Percentiles rank a stretch among this genome's conserved stretches.
These are phyloP conservation scores for Lepisosteus oculatus DNA, from an alignment of 2,113 vertebrate genomes.

Conservation along the genomic window DNA sequence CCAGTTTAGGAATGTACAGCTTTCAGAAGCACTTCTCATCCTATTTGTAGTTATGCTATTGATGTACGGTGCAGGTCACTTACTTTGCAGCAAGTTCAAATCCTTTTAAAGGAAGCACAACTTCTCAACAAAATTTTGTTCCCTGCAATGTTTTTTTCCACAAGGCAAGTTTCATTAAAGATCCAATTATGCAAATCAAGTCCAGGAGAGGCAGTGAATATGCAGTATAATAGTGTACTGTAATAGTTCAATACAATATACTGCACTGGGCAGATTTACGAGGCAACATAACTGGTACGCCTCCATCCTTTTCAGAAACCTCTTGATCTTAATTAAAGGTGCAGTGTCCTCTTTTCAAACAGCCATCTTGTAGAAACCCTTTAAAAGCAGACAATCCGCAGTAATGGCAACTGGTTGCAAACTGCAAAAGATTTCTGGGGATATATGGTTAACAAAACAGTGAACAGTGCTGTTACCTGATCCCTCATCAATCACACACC, in stretches of 20 bases:
- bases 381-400: conserved; percentile 49
- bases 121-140: conserved; percentile 56
- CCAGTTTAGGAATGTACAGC: conserved; percentile 78
- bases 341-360: conserved; percentile 74
- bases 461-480: neutral
- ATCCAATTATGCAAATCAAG: conserved; percentile 95
- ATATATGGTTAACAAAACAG: neutral
- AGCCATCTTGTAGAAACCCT: conserved; percentile 60
- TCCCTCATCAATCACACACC: conserved; percentile 21
- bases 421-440: neutral
- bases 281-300: conserved; percentile 85
- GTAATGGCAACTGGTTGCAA: conserved; percentile 5
- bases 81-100: conserved; percentile 63
- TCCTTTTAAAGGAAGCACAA: conserved; percentile 64
- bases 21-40: conserved; percentile 78
- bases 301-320: conserved; percentile 81
- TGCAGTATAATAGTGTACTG: conserved; percentile 79
- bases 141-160: conserved; percentile 56
- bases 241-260: conserved; percentile 84
- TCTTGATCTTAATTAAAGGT: conserved; percentile 97
- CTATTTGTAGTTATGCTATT: conserved; percentile 77
- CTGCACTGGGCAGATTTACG: conserved; percentile 82
- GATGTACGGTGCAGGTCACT: conserved; percentile 76
- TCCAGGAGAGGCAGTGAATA: conserved; percentile 83
- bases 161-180: conserved; percentile 89